Conservation (phyloP, 1,140 invertebrate species). For the Bombus difficillimus region DNA sequence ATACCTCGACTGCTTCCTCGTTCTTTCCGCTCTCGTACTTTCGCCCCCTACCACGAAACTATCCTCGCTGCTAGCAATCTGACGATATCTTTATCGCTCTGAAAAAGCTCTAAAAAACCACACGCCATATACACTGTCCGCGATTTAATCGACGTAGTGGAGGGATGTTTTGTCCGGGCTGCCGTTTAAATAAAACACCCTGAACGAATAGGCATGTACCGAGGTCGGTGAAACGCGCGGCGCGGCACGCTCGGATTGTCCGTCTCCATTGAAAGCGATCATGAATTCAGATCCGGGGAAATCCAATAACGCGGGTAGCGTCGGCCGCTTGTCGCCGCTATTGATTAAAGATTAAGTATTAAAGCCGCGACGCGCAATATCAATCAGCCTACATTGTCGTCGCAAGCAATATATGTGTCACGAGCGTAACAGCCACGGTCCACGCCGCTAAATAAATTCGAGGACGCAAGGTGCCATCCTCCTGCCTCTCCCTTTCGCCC, state of each 20-base stretch:
- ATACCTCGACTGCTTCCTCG: background rate
- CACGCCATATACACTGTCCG: background rate
- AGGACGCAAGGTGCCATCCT: slow-evolving; percentile 1
- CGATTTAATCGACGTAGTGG: background rate
- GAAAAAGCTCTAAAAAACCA: background rate
- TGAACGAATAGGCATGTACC: slow-evolving; percentile 39
- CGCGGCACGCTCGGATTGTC: slow-evolving; percentile 6
- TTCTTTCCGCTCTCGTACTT: background rate
- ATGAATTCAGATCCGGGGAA: slow-evolving; percentile 39
- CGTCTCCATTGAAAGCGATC: slow-evolving; percentile 45
- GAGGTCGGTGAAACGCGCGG: background rate
- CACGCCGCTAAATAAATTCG: slow-evolving; percentile 47
- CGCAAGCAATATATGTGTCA: slow-evolving; percentile 47
- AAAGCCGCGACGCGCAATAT: slow-evolving; percentile 51
- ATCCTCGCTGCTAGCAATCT: background rate
- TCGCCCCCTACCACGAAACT: too few species aligned
- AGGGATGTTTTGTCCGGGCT: background rate
- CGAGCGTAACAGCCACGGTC: slow-evolving; percentile 40
- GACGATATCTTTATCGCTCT: background rate
- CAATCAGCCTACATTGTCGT: slow-evolving; percentile 48
- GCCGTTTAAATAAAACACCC: slow-evolving; percentile 33
- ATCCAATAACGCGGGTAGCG: slow-evolving; percentile 32
- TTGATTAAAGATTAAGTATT: slow-evolving; percentile 56
- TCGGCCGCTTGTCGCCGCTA: slow-evolving; percentile 34
- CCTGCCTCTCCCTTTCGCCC: background rate